Evolutionary conservation across 2,113 vertebrate genomes (phyloP), one percentile per base, ranked within the genome.

Genomic region (Azemiops feae): DNA sequence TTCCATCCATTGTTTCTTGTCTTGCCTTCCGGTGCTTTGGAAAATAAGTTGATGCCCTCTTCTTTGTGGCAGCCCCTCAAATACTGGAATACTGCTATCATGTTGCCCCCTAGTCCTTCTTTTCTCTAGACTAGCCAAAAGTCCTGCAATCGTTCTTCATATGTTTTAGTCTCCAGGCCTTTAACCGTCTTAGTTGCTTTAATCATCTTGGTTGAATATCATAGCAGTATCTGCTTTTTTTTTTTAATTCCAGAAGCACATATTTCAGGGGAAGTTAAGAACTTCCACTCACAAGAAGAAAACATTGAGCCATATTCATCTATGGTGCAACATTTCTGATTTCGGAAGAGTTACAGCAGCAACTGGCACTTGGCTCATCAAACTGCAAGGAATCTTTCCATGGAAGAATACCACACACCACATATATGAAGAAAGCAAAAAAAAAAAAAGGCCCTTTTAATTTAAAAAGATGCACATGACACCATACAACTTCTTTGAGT

Each of bases 281-380:
- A 86, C 89, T 90, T 87, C 88, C 92, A 90, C 74, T 86, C 45
- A 39, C 86, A 47, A 50, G 74, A 93, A 89, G 92, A 93, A 93
- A 90, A 81, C 86, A 93, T 93, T 93, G 92, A 86, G 89, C 54
- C 92, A 93, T 87, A 52, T 47, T 10, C 88, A 86, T 39, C 4
- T 6, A 14, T 93, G 92, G 45, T 64, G 92, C 89, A 93, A 93
- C 54, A 39, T 85, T 27, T 45, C 81, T 87, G 89, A 93, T 93
- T 93, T 93, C 92, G 87, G 92, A 89, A 93, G 88, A 87, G 47
- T 90, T 93, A 53, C 88, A 64, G 81, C 88, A 87, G 81, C 47
- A 87, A 93, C 89, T 43, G 69, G 45, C 45, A 60, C 92, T 93
- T 90, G 92, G 89, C 45, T 90, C 55, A 93, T 86, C 54, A 43